Conservation (phyloP, 2,113 vertebrate genomes). For the Corvus hawaiiensis region DNA sequence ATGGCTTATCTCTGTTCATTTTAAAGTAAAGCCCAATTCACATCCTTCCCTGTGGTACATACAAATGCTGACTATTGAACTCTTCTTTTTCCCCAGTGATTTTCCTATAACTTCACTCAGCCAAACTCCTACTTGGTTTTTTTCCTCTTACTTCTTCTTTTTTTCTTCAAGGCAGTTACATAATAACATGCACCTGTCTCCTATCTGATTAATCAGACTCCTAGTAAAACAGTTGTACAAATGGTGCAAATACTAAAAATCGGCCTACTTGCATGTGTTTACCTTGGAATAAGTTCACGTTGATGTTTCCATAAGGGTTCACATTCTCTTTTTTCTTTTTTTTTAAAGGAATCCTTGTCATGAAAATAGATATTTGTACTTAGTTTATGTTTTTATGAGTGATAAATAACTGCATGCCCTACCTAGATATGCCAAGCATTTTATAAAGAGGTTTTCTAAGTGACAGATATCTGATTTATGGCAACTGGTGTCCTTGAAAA, state of each 20-base stretch:
- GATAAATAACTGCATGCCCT: background rate
- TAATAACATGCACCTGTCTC: background rate
- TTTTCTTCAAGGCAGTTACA: background rate
- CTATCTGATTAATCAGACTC: background rate
- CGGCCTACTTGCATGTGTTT: background rate
- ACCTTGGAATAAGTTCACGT: background rate
- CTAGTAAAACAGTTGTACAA: background rate
- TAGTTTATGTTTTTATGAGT: background rate
- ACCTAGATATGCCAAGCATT: background rate
- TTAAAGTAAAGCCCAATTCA: background rate
- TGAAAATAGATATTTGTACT: background rate
- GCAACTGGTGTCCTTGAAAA: background rate
- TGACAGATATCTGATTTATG: background rate
- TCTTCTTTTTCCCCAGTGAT: background rate
- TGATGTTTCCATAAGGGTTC: background rate
- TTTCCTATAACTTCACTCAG: background rate
- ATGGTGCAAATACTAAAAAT: background rate
- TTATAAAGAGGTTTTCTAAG: background rate
- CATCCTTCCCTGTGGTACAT: background rate
- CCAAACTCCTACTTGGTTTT: background rate
- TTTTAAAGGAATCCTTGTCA: background rate
- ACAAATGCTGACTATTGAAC: background rate
- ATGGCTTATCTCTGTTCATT: background rate
- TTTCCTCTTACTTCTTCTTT: background rate
- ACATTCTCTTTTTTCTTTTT: rapidly evolving